Evolutionary conservation across 2,888 invertebrate species (phyloP).

Genomic region (Furcula furcula): DNA sequence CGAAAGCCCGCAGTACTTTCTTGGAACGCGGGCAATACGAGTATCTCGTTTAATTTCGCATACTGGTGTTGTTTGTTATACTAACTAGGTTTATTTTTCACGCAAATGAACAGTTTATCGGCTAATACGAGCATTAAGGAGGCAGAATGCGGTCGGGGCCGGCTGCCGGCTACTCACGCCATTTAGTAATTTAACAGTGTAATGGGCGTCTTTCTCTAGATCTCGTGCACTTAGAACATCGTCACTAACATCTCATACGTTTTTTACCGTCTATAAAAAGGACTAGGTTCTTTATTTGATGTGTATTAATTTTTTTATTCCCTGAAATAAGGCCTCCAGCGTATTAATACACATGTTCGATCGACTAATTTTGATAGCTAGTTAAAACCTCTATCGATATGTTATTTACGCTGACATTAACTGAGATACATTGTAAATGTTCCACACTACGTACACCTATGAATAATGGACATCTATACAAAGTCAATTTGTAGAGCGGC

Average conservation of each 20-base stretch:
- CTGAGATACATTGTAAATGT: slow-evolving; percentile 43
- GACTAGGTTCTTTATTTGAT: too few relatives aligned
- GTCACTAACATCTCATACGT: slow-evolving; percentile 22
- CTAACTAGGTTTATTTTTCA: slow-evolving; percentile 60
- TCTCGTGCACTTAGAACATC: slow-evolving; percentile 26
- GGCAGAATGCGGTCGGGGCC: slow-evolving; percentile 48
- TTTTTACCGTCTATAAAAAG: too few relatives aligned
- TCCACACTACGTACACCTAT: slow-evolving; percentile 32
- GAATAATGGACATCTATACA: slow-evolving; percentile 45
- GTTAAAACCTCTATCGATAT: slow-evolving; percentile 36
- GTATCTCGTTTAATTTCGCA: slow-evolving; percentile 46
- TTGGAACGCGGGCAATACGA: slow-evolving; percentile 28
- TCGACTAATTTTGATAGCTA: slow-evolving; percentile 10
- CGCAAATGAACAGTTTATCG: slow-evolving; percentile 58
- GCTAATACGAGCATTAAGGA: slow-evolving; percentile 52
- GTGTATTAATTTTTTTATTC: too few relatives aligned
- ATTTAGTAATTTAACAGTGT: slow-evolving; percentile 63
- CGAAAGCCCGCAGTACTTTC: slow-evolving; percentile 24
- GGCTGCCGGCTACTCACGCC: slow-evolving; percentile 45
- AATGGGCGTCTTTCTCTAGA: slow-evolving; percentile 46
- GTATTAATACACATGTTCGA: slow-evolving; percentile 12
- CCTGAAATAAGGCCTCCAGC: slow-evolving; percentile 10
- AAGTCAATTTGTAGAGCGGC: slow-evolving; percentile 54
- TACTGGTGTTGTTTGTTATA: slow-evolving; percentile 52
- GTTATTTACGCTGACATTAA: slow-evolving; percentile 44